Evolutionary conservation across 2,888 invertebrate species (phyloP).

Genomic region (Chloroclysta siterata): DNA sequence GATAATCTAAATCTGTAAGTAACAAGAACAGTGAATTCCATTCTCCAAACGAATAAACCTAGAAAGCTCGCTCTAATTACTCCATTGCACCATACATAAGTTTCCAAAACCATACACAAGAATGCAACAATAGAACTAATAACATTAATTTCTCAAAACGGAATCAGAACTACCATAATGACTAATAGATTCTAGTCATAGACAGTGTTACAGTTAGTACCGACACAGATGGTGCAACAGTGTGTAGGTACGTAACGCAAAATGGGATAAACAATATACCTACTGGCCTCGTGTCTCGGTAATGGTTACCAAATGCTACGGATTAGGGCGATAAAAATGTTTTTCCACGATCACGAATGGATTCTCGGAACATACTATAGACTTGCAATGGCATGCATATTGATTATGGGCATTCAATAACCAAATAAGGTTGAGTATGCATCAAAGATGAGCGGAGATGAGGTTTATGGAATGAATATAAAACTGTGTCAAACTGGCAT

Average conservation of each 20-base stretch:
- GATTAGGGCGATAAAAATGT: conserved; percentile 4
- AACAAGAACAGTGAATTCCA: not conserved
- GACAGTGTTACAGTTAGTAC: not conserved
- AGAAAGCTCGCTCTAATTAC: conserved; percentile 3
- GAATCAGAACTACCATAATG: conserved; percentile 8
- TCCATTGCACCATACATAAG: not conserved
- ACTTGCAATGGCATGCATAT: not conserved
- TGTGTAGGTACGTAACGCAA: not conserved
- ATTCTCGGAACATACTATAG: not conserved
- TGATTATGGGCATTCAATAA: not conserved
- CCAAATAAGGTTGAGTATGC: not conserved
- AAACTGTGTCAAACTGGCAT: not conserved
- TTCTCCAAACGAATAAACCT: not conserved
- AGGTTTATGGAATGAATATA: not conserved
- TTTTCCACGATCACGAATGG: not conserved
- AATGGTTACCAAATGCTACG: conserved; percentile 2
- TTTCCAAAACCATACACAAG: conserved; percentile 15
- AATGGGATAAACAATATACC: conserved; percentile 3
- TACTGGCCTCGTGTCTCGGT: conserved; percentile 3
- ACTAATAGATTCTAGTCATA: conserved; percentile 26
- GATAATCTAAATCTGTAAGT: not conserved
- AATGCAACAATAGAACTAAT: conserved; percentile 31
- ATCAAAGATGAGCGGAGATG: not conserved
- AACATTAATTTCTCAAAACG: conserved; percentile 11
- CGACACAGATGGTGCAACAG: not conserved